Percentiles rank a stretch among this genome's conserved stretches.
Conservation (phyloP, 2,888 invertebrate species). For the Cetonia aurata region DNA sequence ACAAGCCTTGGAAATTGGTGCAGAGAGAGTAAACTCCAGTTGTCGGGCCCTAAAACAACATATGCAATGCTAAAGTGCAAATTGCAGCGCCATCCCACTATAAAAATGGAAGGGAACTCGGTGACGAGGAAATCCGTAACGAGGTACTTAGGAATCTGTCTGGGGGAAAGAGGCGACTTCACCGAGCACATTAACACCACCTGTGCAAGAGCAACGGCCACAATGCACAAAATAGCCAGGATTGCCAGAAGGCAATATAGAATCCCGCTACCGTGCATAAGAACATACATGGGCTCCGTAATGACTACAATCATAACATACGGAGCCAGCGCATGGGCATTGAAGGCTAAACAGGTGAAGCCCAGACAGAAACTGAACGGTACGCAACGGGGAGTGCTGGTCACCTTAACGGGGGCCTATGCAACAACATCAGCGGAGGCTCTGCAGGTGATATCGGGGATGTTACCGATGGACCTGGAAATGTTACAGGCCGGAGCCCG, state of each 20-base stretch:
- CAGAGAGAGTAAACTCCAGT: no score
- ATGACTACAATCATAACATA: conserved; percentile 2
- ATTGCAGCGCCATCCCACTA: no score
- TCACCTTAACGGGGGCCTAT: conserved; percentile 4
- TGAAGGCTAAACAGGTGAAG: not conserved
- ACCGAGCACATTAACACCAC: no score
- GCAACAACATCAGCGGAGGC: conserved; percentile 30
- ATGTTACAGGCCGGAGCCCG: not conserved
- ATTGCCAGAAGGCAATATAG: not conserved
- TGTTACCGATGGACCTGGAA: conserved; percentile 27
- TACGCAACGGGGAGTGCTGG: conserved; percentile 7
- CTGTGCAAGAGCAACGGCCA: not conserved
- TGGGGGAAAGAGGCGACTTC: no score
- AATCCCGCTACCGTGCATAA: not conserved
- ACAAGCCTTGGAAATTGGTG: no score
- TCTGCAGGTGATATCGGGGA: not conserved
- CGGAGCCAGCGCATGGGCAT: conserved; percentile 27
- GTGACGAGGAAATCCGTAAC: no score
- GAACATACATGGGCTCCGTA: conserved; percentile 1
- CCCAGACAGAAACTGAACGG: not conserved
- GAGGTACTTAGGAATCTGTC: no score
- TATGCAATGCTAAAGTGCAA: no score
- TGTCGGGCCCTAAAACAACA: no score
- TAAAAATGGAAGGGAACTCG: no score
- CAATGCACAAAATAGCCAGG: not conserved